Percentiles rank a stretch among this genome's conserved stretches.
Evolutionary conservation across 2,888 invertebrate species (phyloP).

Genomic region (Agrotis exclamationis): DNA sequence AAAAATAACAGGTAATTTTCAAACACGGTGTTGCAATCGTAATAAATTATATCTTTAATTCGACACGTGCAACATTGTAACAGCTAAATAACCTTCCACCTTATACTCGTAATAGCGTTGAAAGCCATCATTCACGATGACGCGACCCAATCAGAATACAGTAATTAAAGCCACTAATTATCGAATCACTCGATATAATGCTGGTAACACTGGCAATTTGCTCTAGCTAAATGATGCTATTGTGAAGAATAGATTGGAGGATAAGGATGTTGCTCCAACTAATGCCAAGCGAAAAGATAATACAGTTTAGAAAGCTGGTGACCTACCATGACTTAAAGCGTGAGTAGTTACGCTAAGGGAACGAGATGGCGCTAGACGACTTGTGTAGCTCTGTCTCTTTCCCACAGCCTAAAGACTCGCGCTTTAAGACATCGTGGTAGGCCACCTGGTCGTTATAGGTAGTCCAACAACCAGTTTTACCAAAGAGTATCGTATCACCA

Average conservation of each 20-base stretch:
- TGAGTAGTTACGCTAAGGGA: too few species aligned
- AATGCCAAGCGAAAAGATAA: conserved; percentile 29
- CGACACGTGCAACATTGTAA: conserved; percentile 35
- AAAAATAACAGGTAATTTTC: not conserved
- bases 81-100: conserved; percentile 46
- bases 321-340: too few species aligned
- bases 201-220: conserved; percentile 55
- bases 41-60: conserved; percentile 38
- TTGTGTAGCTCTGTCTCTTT: too few species aligned
- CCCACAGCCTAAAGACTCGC: too few species aligned
- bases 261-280: conserved; percentile 22
- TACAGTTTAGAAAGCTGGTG: conserved; percentile 31
- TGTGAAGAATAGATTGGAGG: conserved; percentile 56
- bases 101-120: conserved; percentile 34
- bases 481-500: not conserved
- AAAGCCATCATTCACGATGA: conserved; percentile 62
- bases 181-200: conserved; percentile 64
- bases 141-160: conserved; percentile 50
- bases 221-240: conserved; percentile 55
- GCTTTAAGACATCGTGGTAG: too few species aligned
- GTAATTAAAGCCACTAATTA: conserved; percentile 76
- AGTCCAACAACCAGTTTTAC: too few species aligned
- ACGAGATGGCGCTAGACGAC: too few species aligned
- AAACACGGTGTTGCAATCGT: conserved; percentile 17
- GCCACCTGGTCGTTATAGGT: too few species aligned